Percentiles rank a stretch among this genome's conserved stretches.
These are phyloP conservation scores for Cherax destructor DNA, from an alignment of 1,140 invertebrate genomes.

Conservation along the genomic window DNA sequence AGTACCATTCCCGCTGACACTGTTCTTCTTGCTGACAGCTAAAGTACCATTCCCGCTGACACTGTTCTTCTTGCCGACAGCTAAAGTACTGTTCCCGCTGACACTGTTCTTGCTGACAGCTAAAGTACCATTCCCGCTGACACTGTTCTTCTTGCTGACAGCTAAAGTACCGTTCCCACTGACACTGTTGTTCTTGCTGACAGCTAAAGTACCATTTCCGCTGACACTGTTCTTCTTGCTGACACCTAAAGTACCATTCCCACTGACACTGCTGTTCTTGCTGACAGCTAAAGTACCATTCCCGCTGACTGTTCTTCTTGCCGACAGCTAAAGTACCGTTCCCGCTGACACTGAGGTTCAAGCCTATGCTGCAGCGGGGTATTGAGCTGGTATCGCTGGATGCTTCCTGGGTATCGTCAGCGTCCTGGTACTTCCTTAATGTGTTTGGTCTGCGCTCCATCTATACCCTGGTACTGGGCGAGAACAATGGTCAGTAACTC, in stretches of 20 bases:
- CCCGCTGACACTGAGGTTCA: constrained; percentile 97
- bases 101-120: constrained; percentile 87
- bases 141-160: constrained; percentile 82
- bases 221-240: constrained; percentile 93
- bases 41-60: constrained; percentile 99
- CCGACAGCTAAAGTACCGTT: constrained; percentile 95
- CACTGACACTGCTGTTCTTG: constrained; percentile 95
- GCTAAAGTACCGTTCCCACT: constrained; percentile 99
- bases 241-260: constrained; percentile 97
- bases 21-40: constrained; percentile 83
- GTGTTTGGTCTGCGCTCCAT: constrained; percentile 99
- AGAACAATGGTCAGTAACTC: constrained; percentile 92
- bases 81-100: constrained; percentile 98
- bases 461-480: constrained; percentile 97
- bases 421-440: constrained; percentile 99
- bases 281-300: constrained; percentile 95
- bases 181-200: constrained; percentile 82
- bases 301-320: constrained; percentile 94
- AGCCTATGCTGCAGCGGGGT: constrained; percentile 99
- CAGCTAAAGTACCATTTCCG: constrained; percentile 98
- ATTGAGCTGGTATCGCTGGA: constrained; percentile 96
- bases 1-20: constrained; percentile 98
- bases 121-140: constrained; percentile 98
- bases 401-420: constrained; percentile 99
- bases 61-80: constrained; percentile 81